Evolutionary conservation across 53 echinoderm and acorn worm species (phyloP).

Genomic region (Luidia sarsii): DNA sequence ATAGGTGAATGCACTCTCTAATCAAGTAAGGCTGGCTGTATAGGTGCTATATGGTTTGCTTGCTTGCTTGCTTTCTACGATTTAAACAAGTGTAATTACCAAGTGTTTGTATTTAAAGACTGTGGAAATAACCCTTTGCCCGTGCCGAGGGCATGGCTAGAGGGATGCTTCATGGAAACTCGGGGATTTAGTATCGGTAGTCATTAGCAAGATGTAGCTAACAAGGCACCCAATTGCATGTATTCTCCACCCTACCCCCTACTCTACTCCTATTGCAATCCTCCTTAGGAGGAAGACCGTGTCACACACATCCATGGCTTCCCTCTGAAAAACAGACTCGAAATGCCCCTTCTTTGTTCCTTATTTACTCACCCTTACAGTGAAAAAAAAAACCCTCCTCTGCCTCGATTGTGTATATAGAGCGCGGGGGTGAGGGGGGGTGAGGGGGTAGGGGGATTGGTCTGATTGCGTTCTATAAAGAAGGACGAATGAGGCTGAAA

Average conservation of each 20-base stretch:
- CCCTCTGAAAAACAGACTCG: conserved; percentile 10
- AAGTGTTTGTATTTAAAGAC: conserved; percentile 49
- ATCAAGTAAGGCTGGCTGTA: not conserved
- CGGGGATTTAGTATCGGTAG: too few species aligned
- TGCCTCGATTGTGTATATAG: conserved; percentile 40
- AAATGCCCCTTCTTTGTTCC: conserved; percentile 48
- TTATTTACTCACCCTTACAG: conserved; percentile 51
- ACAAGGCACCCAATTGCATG: too few species aligned
- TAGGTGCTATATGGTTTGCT: too few species aligned
- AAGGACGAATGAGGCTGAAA: too few species aligned
- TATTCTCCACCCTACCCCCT: too few species aligned
- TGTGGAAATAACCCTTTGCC: conserved; percentile 23
- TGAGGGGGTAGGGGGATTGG: conserved; percentile 47
- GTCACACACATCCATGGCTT: conserved; percentile 35
- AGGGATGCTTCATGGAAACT: too few species aligned
- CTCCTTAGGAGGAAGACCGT: too few species aligned
- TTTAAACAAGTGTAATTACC: conserved; percentile 58
- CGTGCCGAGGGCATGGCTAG: conserved; percentile 13
- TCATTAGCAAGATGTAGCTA: too few species aligned
- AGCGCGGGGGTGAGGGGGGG: too few species aligned
- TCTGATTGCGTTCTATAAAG: conserved; percentile 1
- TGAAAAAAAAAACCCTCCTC: not conserved
- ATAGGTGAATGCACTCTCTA: conserved; percentile 47
- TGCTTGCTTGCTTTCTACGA: too few species aligned
- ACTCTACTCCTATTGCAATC: too few species aligned